Conservation (phyloP, 2,888 invertebrate species). For the Pristionchus entomophagus region DNA sequence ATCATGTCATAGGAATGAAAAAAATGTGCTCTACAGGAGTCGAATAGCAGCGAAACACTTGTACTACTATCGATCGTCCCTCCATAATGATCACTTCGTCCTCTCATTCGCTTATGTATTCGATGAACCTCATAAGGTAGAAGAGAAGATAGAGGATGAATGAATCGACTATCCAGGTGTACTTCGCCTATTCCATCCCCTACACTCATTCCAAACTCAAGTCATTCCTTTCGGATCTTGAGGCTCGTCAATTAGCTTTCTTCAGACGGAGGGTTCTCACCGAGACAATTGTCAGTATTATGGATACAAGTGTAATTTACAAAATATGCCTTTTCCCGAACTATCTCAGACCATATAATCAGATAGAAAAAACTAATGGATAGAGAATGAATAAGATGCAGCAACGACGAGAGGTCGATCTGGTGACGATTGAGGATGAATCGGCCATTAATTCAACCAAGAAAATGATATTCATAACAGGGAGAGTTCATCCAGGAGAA, state of each 20-base stretch:
- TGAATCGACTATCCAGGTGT: conserved; percentile 81
- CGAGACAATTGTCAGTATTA: conserved; percentile 78
- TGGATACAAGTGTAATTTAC: not conserved
- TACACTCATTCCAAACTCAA: conserved; percentile 94
- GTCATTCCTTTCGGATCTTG: conserved; percentile 86
- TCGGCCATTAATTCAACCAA: conserved; percentile 79
- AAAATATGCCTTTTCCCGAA: not conserved
- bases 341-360: not conserved
- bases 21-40: conserved; percentile 80
- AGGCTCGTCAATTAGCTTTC: conserved; percentile 80
- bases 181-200: conserved; percentile 93
- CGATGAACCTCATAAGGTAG: conserved; percentile 79
- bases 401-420: conserved; percentile 92
- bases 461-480: conserved; percentile 89
- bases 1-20: not conserved
- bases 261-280: conserved; percentile 85
- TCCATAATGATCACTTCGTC: conserved; percentile 91
- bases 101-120: conserved; percentile 94
- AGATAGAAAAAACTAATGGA: not conserved
- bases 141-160: not conserved
- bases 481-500: conserved; percentile 93
- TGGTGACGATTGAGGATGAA: conserved; percentile 85
- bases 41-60: conserved; percentile 88
- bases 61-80: conserved; percentile 91
- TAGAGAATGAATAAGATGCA: conserved; percentile 75